Conservation (phyloP, 2,888 invertebrate species). For the Clepsis dumicolana region DNA sequence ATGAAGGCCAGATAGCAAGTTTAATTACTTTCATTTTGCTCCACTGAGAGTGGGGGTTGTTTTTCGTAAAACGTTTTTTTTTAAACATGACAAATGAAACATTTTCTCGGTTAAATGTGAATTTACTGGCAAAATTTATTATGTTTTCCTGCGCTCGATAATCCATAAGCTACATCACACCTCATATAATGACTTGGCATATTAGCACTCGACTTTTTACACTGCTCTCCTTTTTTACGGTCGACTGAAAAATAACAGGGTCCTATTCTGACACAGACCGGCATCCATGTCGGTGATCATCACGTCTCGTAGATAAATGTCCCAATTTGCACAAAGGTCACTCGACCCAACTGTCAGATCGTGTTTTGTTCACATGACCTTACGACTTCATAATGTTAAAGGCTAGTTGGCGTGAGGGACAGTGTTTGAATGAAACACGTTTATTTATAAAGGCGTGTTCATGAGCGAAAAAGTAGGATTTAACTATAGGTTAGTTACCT, state of each 20-base stretch:
- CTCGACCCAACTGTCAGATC: constrained; percentile 20
- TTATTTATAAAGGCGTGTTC: neutral
- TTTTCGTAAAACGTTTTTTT: neutral
- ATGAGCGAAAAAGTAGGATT: neutral
- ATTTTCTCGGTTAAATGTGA: neutral
- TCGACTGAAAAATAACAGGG: constrained; percentile 13
- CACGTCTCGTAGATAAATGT: constrained; percentile 50
- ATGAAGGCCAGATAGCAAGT: neutral
- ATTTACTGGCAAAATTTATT: neutral
- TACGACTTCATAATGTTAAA: constrained; percentile 12
- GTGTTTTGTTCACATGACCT: constrained; percentile 23
- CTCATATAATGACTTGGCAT: neutral
- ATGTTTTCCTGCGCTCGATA: neutral
- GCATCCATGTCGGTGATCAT: constrained; percentile 30
- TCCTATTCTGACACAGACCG: neutral
- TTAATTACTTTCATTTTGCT: neutral
- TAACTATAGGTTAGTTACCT: neutral
- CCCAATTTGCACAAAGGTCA: constrained; percentile 50
- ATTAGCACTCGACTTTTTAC: neutral
- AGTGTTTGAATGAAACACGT: neutral
- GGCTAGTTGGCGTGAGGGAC: constrained; percentile 12
- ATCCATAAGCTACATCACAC: neutral
- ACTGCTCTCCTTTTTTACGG: neutral
- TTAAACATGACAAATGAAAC: neutral
- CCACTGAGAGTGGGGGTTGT: neutral